Evolutionary conservation across 2,113 vertebrate species (phyloP).

Genomic region (Nerophis ophidion): DNA sequence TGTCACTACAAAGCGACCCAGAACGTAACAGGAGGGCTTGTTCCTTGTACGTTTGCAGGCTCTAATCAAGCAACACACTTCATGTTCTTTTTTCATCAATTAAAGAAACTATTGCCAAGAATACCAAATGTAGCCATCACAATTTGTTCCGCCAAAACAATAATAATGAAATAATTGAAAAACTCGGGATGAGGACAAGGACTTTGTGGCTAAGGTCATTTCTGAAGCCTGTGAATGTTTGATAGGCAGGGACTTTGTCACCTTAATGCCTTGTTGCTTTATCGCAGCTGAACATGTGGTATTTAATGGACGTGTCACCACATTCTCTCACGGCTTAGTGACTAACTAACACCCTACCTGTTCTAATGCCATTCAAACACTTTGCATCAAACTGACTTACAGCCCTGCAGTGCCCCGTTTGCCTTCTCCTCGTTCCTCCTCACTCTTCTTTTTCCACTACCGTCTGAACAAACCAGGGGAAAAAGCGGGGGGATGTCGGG

Average conservation of each 20-base stretch:
- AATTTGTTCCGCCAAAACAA: background rate
- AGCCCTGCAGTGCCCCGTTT: constrained; percentile 3
- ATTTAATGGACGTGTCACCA: constrained; percentile 47
- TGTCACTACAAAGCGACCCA: too few species aligned
- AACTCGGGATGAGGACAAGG: background rate
- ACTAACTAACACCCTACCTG: constrained; percentile 50
- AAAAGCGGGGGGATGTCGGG: constrained; percentile 53
- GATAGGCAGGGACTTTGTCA: constrained; percentile 38
- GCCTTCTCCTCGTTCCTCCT: constrained; percentile 7
- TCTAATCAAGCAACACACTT: too few species aligned
- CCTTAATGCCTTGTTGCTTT: constrained; percentile 40
- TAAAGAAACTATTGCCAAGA: background rate
- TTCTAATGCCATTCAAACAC: constrained; percentile 21
- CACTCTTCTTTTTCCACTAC: constrained; percentile 6
- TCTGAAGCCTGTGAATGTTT: constrained; percentile 16
- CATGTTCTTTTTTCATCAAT: background rate
- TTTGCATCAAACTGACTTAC: constrained; percentile 42
- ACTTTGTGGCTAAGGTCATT: background rate
- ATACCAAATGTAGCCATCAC: too few species aligned
- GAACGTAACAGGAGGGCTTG: background rate
- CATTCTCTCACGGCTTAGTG: constrained; percentile 33
- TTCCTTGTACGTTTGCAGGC: background rate
- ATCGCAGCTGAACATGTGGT: constrained; percentile 48
- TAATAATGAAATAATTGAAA: background rate
- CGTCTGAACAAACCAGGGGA: constrained; percentile 56